Conservation (phyloP, 1,140 invertebrate genomes). For the Lordiphosa collinella region DNA sequence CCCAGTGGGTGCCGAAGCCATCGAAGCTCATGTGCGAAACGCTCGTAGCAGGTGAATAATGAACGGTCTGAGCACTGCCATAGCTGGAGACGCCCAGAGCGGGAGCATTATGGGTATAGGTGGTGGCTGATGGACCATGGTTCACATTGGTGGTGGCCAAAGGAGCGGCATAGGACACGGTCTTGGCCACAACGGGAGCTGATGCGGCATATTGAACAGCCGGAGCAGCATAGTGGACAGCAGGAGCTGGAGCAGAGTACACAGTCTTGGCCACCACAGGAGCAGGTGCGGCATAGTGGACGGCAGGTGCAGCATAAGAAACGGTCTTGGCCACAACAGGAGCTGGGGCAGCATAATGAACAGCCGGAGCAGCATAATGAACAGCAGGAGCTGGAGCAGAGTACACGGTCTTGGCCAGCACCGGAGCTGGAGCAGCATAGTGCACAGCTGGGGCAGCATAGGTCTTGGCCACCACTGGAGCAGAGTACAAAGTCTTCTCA, state of each 20-base stretch:
- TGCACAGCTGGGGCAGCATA: constrained; percentile 65
- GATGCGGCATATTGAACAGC: constrained; percentile 19
- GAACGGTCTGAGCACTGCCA: constrained; percentile 74
- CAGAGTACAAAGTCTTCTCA: constrained; percentile 21
- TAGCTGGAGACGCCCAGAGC: constrained; percentile 76
- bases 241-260: constrained; percentile 27
- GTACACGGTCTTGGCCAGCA: constrained; percentile 82
- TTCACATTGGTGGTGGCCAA: constrained; percentile 66
- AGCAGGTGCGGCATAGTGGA: constrained; percentile 79
- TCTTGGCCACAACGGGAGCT: constrained; percentile 60
- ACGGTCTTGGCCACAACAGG: constrained; percentile 31
- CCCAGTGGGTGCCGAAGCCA: constrained; percentile 81
- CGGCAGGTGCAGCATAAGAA: constrained; percentile 79
- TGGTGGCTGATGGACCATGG: constrained; percentile 65
- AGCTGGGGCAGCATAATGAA: constrained; percentile 80
- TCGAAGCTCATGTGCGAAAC: constrained; percentile 82
- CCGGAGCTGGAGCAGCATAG: constrained; percentile 80
- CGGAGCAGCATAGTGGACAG: constrained; percentile 15
- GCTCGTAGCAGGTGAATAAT: constrained; percentile 81
- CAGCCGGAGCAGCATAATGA: constrained; percentile 48
- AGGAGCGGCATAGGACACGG: constrained; percentile 82
- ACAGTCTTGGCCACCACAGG: constrained; percentile 33
- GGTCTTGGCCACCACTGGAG: constrained; percentile 26
- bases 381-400: constrained; percentile 78
- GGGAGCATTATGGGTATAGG: constrained; percentile 78